These are phyloP conservation scores for Pristionchus mayeri DNA, from an alignment of 2,888 invertebrate species.

Conservation along the genomic window DNA sequence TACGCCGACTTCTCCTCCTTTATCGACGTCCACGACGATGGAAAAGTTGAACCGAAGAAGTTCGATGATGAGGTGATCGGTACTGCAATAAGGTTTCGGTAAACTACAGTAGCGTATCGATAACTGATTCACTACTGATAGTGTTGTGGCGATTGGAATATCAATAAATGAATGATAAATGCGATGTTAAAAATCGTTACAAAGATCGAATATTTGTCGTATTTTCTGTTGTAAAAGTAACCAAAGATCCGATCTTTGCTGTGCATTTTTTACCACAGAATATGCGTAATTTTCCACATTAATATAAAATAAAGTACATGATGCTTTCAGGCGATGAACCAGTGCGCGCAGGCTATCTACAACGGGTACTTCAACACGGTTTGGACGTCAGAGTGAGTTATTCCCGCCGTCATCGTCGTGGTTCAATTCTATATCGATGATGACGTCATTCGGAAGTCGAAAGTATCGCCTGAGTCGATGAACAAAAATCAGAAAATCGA, in stretches of 20 bases:
- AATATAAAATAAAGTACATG: not conserved
- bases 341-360: not conserved
- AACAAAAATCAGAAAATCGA: not conserved
- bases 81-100: too few relatives aligned
- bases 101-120: too few relatives aligned
- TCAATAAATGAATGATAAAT: too few relatives aligned
- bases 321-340: not conserved
- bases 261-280: too few relatives aligned
- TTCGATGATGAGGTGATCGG: conserved; percentile 5
- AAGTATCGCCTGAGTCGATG: not conserved
- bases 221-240: too few relatives aligned
- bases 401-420: not conserved
- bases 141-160: too few relatives aligned
- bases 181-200: too few relatives aligned
- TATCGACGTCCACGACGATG: conserved; percentile 61
- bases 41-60: conserved; percentile 63
- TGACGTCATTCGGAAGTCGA: not conserved
- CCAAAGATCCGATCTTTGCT: too few relatives aligned
- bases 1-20: conserved; percentile 65
- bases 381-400: not conserved
- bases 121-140: too few relatives aligned
- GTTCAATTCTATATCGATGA: not conserved
- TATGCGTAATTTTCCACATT: not conserved
- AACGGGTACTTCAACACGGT: not conserved
- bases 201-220: too few relatives aligned